These are phyloP conservation scores for Gopherus flavomarginatus DNA, from an alignment of 2,113 vertebrate genomes.

Conservation along the genomic window DNA sequence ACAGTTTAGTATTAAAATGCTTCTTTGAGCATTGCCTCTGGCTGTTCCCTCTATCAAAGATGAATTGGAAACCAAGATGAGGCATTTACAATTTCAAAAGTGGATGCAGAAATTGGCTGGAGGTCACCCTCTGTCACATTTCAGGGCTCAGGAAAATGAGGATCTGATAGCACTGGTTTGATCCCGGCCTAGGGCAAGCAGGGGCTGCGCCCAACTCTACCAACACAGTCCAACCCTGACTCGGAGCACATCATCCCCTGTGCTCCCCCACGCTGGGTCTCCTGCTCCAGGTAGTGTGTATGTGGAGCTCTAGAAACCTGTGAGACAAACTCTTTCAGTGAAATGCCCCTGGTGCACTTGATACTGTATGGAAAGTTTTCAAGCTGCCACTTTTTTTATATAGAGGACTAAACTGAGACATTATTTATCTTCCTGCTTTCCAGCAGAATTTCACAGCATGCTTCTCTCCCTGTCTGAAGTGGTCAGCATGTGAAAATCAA, in stretches of 20 bases:
- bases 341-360: slow-evolving; percentile 3
- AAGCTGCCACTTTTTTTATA: neutral
- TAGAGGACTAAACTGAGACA: neutral
- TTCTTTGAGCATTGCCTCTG: neutral
- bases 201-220: neutral
- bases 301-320: neutral
- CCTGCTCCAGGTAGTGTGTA: neutral
- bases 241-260: neutral
- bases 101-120: neutral
- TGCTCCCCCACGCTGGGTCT: neutral
- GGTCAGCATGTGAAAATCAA: neutral
- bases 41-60: neutral
- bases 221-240: neutral
- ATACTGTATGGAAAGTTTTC: neutral
- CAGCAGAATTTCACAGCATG: neutral
- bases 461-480: neutral
- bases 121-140: neutral
- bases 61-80: neutral
- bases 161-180: neutral
- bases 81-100: neutral
- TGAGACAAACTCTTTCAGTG: neutral
- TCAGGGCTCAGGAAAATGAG: neutral
- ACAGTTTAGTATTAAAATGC: neutral
- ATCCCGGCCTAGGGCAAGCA: neutral
- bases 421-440: slow-evolving; percentile 21